These are phyloP conservation scores for Sebastes trivittatus DNA, from an alignment of 2,797 vertebrate genomes.

Conservation along the genomic window DNA sequence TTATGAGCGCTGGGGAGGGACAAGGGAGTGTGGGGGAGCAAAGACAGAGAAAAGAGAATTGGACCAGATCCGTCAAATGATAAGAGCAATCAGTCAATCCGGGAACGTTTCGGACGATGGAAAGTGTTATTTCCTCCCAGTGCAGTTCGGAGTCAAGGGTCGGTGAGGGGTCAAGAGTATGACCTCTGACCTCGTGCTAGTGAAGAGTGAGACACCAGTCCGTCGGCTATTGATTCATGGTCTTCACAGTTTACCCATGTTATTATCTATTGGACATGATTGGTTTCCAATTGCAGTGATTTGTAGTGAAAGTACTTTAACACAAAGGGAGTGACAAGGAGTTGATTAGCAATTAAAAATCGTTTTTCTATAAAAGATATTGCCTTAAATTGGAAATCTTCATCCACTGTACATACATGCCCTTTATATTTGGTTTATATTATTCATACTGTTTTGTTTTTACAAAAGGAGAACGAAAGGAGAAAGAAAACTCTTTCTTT, in stretches of 20 bases:
- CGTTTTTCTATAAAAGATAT: not conserved
- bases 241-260: constrained; percentile 54
- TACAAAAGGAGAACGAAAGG: too few relatives aligned
- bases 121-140: constrained; percentile 75
- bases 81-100: constrained; percentile 77
- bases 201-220: constrained; percentile 40
- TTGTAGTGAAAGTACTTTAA: constrained; percentile 16
- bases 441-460: too few relatives aligned
- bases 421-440: not conserved
- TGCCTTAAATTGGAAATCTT: not conserved
- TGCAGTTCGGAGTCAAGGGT: constrained; percentile 74
- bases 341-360: not conserved
- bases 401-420: not conserved
- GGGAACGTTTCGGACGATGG: constrained; percentile 52
- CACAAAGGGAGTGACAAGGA: not conserved
- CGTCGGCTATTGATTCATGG: constrained; percentile 57
- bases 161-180: constrained; percentile 78
- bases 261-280: constrained; percentile 52
- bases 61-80: constrained; percentile 77
- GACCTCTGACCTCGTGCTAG: constrained; percentile 66
- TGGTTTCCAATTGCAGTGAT: constrained; percentile 43
- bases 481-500: not conserved
- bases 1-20: constrained; percentile 74
- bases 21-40: constrained; percentile 57
- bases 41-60: constrained; percentile 64